These are phyloP conservation scores for Hippopotamus amphibius DNA, from an alignment of 2,113 vertebrate genomes.

Conservation along the genomic window DNA sequence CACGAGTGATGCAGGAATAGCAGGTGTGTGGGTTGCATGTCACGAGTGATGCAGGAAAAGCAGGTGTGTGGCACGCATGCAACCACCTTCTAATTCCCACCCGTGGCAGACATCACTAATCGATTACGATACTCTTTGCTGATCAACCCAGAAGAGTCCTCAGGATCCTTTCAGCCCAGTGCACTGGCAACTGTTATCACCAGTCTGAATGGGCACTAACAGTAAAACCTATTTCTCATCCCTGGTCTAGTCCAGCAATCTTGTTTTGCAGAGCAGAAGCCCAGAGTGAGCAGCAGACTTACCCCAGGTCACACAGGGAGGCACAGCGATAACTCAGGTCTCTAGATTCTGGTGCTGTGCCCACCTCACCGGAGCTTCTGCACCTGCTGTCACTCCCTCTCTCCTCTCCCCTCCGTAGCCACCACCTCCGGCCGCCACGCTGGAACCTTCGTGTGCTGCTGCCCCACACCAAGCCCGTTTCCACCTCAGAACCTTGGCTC, in stretches of 20 bases:
- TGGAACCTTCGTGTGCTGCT: not conserved
- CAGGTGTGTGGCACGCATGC: rapidly evolving
- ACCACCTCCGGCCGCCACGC: not conserved
- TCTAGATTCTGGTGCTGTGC: not conserved
- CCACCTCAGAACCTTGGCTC: not conserved
- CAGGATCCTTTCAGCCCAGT: not conserved
- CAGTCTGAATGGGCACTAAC: not conserved
- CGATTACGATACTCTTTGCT: not conserved
- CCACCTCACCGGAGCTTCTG: no score
- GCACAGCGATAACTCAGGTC: not conserved
- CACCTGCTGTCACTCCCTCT: not conserved
- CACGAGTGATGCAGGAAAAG: not conserved
- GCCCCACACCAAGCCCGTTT: not conserved
- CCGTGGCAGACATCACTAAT: not conserved
- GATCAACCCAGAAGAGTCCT: not conserved
- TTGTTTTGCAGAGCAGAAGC: not conserved
- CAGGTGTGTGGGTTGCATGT: not conserved
- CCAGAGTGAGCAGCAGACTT: not conserved
- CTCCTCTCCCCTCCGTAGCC: not conserved
- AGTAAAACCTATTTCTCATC: not conserved
- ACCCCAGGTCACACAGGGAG: not conserved
- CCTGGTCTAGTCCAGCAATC: not conserved
- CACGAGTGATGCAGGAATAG: not conserved
- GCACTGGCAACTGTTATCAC: not conserved
- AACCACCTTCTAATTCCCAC: not conserved